phyloP scores from a whole-genome alignment of 2,113 vertebrate species.

The Indri indri region DNA sequence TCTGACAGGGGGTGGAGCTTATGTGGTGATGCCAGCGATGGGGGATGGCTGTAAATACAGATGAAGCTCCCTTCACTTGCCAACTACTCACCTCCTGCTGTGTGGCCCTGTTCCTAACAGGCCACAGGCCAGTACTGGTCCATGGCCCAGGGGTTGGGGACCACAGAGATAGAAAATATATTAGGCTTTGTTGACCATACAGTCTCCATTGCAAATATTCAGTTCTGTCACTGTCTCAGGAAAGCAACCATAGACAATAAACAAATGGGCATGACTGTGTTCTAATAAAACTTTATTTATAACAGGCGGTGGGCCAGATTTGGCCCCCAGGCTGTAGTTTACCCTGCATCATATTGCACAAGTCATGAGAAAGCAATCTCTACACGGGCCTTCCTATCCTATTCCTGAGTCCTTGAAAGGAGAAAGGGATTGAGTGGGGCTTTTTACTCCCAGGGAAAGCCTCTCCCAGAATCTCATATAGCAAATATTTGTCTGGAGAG shows the following conservation, averaged over 20 bases:
- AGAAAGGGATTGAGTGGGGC: background rate
- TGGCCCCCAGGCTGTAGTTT: background rate
- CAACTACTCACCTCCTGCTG: too few relatives aligned
- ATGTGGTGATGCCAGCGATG: too few relatives aligned
- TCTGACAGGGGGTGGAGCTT: too few relatives aligned
- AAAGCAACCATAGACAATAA: background rate
- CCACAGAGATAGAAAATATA: too few relatives aligned
- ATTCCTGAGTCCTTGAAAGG: background rate
- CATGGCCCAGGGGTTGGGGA: too few relatives aligned
- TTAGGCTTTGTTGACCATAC: background rate
- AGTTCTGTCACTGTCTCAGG: background rate
- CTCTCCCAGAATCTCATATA: background rate
- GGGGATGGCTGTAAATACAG: too few relatives aligned
- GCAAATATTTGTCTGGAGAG: background rate
- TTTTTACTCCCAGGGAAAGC: background rate
- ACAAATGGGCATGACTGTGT: background rate
- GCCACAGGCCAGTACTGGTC: too few relatives aligned
- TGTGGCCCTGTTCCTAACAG: too few relatives aligned
- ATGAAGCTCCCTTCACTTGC: too few relatives aligned
- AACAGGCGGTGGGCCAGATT: background rate
- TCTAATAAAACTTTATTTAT: slow-evolving; percentile 59
- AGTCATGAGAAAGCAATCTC: background rate
- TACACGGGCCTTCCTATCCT: background rate
- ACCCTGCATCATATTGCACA: background rate
- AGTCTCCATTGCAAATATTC: background rate